phyloP scores from a whole-genome alignment of 2,113 vertebrate species.

The Petromus typicus region DNA sequence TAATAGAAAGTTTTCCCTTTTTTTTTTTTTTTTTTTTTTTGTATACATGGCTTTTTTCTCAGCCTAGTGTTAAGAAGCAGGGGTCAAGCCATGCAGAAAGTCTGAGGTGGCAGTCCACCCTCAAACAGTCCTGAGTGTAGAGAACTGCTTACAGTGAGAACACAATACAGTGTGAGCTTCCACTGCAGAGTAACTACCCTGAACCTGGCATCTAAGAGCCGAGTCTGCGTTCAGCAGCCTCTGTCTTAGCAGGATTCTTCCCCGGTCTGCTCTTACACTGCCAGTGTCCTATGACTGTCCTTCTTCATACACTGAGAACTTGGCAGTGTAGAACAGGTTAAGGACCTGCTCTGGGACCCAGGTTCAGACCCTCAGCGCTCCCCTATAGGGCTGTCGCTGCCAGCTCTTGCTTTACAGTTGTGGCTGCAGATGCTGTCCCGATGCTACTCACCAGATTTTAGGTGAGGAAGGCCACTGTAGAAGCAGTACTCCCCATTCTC shows the following conservation, averaged over 20 bases:
- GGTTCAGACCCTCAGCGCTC: neutral
- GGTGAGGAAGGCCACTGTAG: neutral
- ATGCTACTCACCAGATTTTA: neutral
- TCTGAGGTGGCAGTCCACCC: neutral
- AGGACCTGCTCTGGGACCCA: neutral
- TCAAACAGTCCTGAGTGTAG: neutral
- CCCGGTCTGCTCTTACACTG: neutral
- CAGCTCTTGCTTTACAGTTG: neutral
- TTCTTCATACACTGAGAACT: neutral
- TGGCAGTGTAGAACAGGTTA: neutral
- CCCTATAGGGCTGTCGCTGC: neutral
- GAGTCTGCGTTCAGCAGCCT: neutral
- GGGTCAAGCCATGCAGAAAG: neutral
- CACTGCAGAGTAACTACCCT: neutral
- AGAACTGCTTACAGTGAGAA: neutral
- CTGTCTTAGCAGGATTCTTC: neutral
- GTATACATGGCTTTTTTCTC: neutral
- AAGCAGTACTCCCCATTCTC: neutral
- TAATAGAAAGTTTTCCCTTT: too few relatives aligned
- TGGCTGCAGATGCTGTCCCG: neutral
- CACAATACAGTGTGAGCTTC: neutral
- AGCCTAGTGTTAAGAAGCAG: neutral
- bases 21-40: neutral
- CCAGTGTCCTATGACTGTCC: neutral
- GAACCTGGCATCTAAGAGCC: neutral